phyloP scores from a whole-genome alignment of 1,140 invertebrate genomes.

The Drosophila azteca region DNA sequence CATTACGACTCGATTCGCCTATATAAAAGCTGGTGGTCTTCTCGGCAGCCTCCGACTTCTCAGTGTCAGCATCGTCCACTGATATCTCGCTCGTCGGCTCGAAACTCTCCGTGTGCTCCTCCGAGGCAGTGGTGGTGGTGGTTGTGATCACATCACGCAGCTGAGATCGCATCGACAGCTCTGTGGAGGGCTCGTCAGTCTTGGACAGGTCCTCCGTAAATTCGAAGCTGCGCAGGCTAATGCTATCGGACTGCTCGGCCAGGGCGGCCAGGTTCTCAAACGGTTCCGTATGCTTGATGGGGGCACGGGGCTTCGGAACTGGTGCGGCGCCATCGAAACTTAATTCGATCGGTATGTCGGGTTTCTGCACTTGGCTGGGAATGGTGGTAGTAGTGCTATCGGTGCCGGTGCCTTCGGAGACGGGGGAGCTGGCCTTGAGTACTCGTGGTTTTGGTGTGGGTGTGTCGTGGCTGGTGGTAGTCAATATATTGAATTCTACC shows the following conservation, averaged over 20 bases:
- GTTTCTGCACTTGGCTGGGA: slow-evolving; percentile 56
- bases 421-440: slow-evolving; percentile 72
- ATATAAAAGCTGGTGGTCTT: slow-evolving; percentile 82
- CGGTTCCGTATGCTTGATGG: slow-evolving; percentile 74
- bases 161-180: slow-evolving; percentile 72
- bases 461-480: slow-evolving; percentile 62
- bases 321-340: slow-evolving; percentile 54
- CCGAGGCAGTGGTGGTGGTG: slow-evolving; percentile 69
- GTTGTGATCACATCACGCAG: slow-evolving; percentile 65
- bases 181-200: slow-evolving; percentile 78
- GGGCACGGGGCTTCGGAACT: slow-evolving; percentile 76
- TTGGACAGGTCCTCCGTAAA: slow-evolving; percentile 77
- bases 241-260: slow-evolving; percentile 74
- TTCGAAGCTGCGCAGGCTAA: slow-evolving; percentile 77
- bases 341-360: slow-evolving; percentile 59
- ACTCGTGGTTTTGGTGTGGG: slow-evolving; percentile 80
- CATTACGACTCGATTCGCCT: slow-evolving; percentile 80
- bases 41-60: slow-evolving; percentile 61
- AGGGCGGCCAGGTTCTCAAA: slow-evolving; percentile 72
- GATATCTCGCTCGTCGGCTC: slow-evolving; percentile 78
- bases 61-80: slow-evolving; percentile 73
- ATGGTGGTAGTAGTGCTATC: slow-evolving; percentile 42
- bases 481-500: slow-evolving; percentile 55
- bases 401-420: slow-evolving; percentile 61
- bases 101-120: slow-evolving; percentile 77